These are phyloP conservation scores for Catharus ustulatus DNA, from an alignment of 2,797 vertebrate genomes.

Conservation along the genomic window DNA sequence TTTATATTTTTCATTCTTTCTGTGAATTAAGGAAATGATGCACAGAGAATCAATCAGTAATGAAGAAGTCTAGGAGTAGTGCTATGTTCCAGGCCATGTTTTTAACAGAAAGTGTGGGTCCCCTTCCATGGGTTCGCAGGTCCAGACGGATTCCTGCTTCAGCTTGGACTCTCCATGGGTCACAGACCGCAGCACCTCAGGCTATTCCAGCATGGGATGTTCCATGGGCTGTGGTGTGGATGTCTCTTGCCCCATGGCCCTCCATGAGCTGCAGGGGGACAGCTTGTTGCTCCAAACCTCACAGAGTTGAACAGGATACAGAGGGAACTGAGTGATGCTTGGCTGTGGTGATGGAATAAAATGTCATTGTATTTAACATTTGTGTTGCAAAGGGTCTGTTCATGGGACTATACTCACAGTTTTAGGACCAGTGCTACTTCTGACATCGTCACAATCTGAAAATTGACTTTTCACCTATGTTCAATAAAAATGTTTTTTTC, in stretches of 20 bases:
- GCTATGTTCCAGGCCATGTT: no score
- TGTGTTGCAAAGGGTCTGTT: background rate
- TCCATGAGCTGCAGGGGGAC: background rate
- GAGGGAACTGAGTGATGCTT: background rate
- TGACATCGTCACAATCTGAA: background rate
- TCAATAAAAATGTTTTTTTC: background rate
- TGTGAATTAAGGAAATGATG: background rate
- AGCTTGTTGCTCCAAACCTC: background rate
- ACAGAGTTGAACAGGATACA: fast-evolving
- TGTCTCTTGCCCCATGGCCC: background rate
- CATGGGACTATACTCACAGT: background rate
- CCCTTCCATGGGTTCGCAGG: background rate
- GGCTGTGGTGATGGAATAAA: background rate
- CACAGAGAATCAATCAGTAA: background rate
- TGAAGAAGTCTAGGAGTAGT: background rate
- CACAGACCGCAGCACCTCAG: background rate
- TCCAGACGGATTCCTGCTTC: background rate
- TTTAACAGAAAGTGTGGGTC: background rate
- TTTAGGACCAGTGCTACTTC: background rate
- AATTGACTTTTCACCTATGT: background rate
- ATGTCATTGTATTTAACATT: background rate
- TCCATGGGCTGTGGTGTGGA: fast-evolving
- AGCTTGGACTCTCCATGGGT: fast-evolving
- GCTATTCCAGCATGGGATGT: background rate
- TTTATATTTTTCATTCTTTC: background rate